Evolutionary conservation across 2,797 vertebrate genomes (phyloP), one percentile per base, ranked within the genome.

Genomic region (Alca torda): DNA sequence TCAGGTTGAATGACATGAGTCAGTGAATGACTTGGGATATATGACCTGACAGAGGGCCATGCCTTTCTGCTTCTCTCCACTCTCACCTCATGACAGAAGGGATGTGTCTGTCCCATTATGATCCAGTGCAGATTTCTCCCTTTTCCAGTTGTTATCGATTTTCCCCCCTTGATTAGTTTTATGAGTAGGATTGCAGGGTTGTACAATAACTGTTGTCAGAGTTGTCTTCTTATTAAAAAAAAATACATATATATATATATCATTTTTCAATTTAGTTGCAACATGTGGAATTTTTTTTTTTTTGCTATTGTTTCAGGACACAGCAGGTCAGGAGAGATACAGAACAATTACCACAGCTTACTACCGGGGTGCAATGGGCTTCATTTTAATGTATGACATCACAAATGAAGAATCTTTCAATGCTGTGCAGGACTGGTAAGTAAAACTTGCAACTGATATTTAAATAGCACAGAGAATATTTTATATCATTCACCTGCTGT

Each of bases 331-430:
- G 98, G 99, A 99, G 96, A 98, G 99, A 90, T 99, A 99, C 97
- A 98, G 99, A 96, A 99, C 99, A 86, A 99, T 99, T 97, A 99
- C 99, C 73, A 99, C 99, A 13, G 99, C 99, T 45, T 99, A 99
- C 97, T 99, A 99, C 94, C 98, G 99, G 4, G 99, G 99, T 10
- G 99, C 99, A 94, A 99, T 99, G 99, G 99, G 99, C 91, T 99
- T 99, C 97, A 99, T 99, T 97, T 98, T 99, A 93, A 99, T 99
- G 99, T 99, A 99, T 78, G 99, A 99, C 97, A 99, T 99, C 98
- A 99, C 99, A 48, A 99, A 99, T 37, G 99, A 99, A 97, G 99
- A 99, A 93, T 99, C 99, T 37, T 99, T 99, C 81, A 99, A 98
- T 26, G 99, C 99, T 9, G 99, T 99, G 59, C 99, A 99, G 97